Evolutionary conservation across 2,888 invertebrate genomes (phyloP).

Genomic region (Pardosa pseudoannulata): DNA sequence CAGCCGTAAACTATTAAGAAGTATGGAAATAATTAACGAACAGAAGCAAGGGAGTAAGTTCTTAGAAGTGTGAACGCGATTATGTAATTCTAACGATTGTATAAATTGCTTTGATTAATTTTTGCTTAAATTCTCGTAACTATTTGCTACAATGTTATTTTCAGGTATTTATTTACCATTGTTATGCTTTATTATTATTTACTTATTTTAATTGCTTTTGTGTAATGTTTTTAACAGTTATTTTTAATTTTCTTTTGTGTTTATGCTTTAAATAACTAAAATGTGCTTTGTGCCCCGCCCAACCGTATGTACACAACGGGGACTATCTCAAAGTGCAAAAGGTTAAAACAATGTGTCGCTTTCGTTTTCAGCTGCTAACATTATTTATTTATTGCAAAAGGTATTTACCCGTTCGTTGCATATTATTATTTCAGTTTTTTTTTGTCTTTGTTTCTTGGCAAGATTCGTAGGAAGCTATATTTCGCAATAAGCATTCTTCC

Average conservation of each 20-base stretch:
- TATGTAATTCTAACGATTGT: neutral
- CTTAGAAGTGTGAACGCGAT: neutral
- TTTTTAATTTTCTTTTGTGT: neutral
- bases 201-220: neutral
- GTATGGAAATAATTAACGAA: conserved; percentile 74
- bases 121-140: neutral
- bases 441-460: no score
- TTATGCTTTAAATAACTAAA: neutral
- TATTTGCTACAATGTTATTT: neutral
- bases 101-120: neutral
- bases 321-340: neutral
- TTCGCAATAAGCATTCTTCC: no score
- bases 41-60: conserved; percentile 73
- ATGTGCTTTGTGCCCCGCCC: neutral
- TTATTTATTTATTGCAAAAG: no score
- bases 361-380: no score
- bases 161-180: conserved; percentile 15
- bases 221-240: neutral
- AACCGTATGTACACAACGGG: neutral
- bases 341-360: no score
- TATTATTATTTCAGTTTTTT: no score
- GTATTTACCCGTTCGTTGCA: no score
- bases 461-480: no score
- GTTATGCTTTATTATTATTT: neutral
- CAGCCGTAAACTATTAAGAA: conserved; percentile 73